Conservation (phyloP, 2,797 vertebrate genomes). For the Okamejei kenojei region DNA sequence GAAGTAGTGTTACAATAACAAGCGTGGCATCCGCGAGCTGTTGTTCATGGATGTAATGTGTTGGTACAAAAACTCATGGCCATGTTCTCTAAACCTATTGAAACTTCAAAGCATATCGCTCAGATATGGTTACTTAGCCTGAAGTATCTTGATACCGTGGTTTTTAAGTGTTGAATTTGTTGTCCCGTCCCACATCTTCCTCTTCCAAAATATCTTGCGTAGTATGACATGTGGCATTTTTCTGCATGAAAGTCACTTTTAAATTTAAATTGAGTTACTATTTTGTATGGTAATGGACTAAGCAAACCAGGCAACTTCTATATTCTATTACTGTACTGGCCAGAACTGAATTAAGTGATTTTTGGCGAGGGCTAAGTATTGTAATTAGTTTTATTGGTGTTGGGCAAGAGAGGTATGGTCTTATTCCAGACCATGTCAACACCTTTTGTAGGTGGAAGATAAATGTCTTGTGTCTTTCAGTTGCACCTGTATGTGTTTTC, state of each 20-base stretch:
- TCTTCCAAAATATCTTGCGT: neutral
- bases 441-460: neutral
- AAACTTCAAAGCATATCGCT: neutral
- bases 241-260: neutral
- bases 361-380: neutral
- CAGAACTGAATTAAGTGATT: neutral
- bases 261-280: neutral
- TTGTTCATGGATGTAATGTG: neutral
- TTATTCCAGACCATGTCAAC: neutral
- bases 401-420: neutral
- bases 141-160: neutral
- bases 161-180: neutral
- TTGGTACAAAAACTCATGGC: neutral
- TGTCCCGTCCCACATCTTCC: neutral
- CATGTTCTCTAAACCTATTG: neutral
- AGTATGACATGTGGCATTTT: neutral
- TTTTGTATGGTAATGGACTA: neutral
- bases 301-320: neutral
- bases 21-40: neutral
- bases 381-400: neutral
- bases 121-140: neutral
- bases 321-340: neutral
- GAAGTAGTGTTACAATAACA: neutral
- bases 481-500: neutral
- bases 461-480: neutral